Evolutionary conservation across 2,888 invertebrate species (phyloP).

Genomic region (Lasioglossum pauxillum): DNA sequence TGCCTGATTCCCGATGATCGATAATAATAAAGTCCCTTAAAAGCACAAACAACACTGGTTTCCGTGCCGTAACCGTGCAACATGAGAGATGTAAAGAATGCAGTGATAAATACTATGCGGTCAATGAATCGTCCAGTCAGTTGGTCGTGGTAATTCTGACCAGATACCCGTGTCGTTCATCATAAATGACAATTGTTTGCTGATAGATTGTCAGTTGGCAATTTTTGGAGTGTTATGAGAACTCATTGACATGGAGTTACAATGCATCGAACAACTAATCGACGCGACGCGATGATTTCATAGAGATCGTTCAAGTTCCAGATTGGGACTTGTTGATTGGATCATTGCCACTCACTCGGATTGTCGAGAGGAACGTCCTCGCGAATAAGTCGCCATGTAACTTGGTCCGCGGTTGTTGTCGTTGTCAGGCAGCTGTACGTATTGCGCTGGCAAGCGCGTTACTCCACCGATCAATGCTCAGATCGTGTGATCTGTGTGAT

Average conservation of each 20-base stretch:
- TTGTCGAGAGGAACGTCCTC: conserved; percentile 61
- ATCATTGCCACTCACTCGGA: conserved; percentile 54
- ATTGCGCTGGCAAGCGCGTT: conserved; percentile 22
- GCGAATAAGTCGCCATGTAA: conserved; percentile 59
- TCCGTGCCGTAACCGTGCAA: not conserved
- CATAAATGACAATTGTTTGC: not conserved
- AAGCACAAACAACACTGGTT: not conserved
- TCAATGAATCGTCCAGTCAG: not conserved
- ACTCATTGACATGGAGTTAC: not conserved
- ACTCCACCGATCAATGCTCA: conserved; percentile 4
- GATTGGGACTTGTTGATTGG: not conserved
- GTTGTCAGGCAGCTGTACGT: conserved; percentile 32
- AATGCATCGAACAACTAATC: not conserved
- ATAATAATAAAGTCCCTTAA: not conserved
- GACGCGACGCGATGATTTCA: not conserved
- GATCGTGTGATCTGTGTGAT: conserved; percentile 10
- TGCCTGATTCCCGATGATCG: conserved; percentile 21
- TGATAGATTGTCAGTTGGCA: not conserved
- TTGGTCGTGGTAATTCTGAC: not conserved
- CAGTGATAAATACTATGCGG: conserved; percentile 5
- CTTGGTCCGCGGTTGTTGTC: conserved; percentile 14
- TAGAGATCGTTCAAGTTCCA: not conserved
- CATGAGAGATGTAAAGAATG: not conserved
- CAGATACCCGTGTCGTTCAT: not conserved
- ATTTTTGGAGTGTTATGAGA: not conserved